A percentile compares a stretch with the other conserved stretches of the same genome.
Evolutionary conservation across 1,140 invertebrate genomes (phyloP).

Genomic region (Diorhabda sublineata): DNA sequence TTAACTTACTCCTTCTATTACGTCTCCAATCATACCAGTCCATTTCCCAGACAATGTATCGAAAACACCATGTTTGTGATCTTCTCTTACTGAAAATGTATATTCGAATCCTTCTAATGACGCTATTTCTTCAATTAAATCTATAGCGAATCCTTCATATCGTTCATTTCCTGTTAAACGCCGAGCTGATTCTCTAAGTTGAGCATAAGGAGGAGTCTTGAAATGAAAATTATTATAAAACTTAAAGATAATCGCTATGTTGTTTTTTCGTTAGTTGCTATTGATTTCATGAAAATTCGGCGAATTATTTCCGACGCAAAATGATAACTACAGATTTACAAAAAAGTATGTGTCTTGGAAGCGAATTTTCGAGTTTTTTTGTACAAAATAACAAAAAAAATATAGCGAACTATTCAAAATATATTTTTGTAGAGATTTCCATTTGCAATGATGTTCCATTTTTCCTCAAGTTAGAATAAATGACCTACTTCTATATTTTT

Average conservation of each 20-base stretch:
- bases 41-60: slow-evolving; percentile 63
- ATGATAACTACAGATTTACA: no score
- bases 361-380: no score
- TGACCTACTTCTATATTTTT: no score
- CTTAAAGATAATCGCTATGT: slow-evolving; percentile 35
- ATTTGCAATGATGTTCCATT: no score
- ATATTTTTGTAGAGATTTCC: no score
- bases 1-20: slow-evolving; percentile 67
- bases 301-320: no score
- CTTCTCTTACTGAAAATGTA: slow-evolving; percentile 67
- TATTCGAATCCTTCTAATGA: slow-evolving; percentile 70
- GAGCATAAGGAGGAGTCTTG: slow-evolving; percentile 75
- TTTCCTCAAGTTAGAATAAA: no score
- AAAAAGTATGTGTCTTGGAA: no score
- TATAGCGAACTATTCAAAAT: no score
- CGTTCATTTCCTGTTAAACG: slow-evolving; percentile 64
- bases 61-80: slow-evolving; percentile 71
- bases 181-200: slow-evolving; percentile 55
- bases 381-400: no score
- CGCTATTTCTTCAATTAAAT: slow-evolving; percentile 69
- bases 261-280: no score
- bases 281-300: no score
- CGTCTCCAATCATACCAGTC: slow-evolving; percentile 80
- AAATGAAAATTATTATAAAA: slow-evolving; percentile 69
- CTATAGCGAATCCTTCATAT: slow-evolving; percentile 82